phyloP scores from a whole-genome alignment of 2,797 vertebrate species.

The Phataginus tricuspis region DNA sequence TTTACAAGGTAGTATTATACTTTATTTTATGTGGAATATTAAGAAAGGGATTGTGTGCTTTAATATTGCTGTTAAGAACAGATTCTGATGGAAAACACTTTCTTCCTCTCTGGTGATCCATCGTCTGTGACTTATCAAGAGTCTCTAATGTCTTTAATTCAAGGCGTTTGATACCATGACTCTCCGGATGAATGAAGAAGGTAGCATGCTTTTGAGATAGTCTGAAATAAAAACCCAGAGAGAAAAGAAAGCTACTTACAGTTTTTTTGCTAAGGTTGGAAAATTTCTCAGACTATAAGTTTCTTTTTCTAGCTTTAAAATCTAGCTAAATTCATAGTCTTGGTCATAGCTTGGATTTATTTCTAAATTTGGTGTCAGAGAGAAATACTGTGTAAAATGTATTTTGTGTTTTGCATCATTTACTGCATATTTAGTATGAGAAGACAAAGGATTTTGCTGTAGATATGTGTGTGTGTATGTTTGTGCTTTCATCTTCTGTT shows the following conservation, averaged over 20 bases:
- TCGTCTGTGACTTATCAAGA: background rate
- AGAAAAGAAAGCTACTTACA: background rate
- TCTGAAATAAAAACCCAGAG: constrained; percentile 7
- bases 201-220: background rate
- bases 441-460: constrained; percentile 47
- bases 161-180: background rate
- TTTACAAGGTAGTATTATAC: background rate
- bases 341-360: constrained; percentile 48
- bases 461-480: background rate
- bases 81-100: constrained; percentile 24
- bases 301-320: constrained; percentile 54
- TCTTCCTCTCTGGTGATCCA: background rate
- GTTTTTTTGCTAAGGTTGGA: constrained; percentile 37
- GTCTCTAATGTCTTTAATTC: constrained; percentile 51
- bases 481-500: constrained; percentile 36
- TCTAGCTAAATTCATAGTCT: constrained; percentile 39
- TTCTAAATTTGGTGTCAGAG: constrained; percentile 32
- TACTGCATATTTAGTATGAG: constrained; percentile 49
- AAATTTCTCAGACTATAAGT: constrained; percentile 32
- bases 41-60: background rate
- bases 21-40: constrained; percentile 34
- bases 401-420: constrained; percentile 66
- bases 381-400: constrained; percentile 33
- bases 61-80: background rate
- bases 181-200: constrained; percentile 15